phyloP scores from a whole-genome alignment of 2,888 invertebrate genomes.

The Serripes groenlandicus region DNA sequence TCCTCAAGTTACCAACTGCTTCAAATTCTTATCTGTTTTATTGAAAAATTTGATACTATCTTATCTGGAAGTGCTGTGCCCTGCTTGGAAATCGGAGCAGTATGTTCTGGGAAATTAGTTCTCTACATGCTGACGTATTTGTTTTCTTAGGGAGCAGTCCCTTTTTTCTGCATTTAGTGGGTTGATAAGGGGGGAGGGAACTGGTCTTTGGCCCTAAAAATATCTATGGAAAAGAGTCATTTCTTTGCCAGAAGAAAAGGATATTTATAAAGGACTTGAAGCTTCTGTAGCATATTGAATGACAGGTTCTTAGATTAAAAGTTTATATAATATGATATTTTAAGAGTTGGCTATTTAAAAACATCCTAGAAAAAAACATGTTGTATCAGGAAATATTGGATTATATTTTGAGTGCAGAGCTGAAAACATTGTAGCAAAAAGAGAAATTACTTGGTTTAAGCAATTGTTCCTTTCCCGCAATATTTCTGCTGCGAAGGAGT shows the following conservation, averaged over 20 bases:
- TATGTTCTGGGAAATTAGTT: slow-evolving; percentile 15
- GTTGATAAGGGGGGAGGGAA: too few species aligned
- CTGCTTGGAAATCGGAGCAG: not conserved
- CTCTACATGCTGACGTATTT: too few species aligned
- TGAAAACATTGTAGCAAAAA: not conserved
- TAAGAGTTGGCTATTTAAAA: not conserved
- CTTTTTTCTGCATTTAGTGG: too few species aligned
- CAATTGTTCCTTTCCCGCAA: not conserved
- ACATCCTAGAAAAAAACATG: not conserved
- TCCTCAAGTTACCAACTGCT: not conserved
- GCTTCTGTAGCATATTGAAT: too few species aligned
- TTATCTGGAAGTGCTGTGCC: not conserved
- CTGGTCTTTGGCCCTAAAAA: not conserved
- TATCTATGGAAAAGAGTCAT: too few species aligned
- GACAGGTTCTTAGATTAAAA: not conserved
- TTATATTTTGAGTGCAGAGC: not conserved
- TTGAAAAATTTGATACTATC: slow-evolving; percentile 13
- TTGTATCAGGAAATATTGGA: not conserved
- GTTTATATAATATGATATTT: too few species aligned
- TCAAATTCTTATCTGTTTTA: slow-evolving; percentile 9
- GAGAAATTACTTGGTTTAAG: not conserved
- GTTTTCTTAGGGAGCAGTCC: too few species aligned
- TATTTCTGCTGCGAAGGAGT: not conserved
- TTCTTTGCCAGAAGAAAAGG: too few species aligned
- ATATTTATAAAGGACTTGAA: too few species aligned